Evolutionary conservation across 1,140 invertebrate species (phyloP), one percentile per base, ranked within the genome.

Genomic region (Euwallacea fornicatus): DNA sequence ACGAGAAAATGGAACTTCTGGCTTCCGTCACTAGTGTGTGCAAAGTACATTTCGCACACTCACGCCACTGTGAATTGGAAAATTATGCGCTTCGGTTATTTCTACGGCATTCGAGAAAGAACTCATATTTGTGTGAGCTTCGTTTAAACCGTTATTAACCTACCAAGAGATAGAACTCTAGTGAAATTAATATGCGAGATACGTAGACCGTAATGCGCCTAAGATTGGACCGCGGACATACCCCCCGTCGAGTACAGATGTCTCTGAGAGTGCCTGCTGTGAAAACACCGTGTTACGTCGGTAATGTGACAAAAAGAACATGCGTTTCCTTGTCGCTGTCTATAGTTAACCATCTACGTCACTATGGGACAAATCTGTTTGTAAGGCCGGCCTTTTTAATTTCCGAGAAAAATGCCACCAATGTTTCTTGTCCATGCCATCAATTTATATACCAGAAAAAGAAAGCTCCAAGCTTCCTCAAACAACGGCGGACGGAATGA

Each of bases 271-370:
- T 50, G 44, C 56, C 66, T 56, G 66, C 66, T 69, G 66, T 43
- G 66, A 69, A 47, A 69, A 69, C 66, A 69, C 66, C 58, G 66
- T 69, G 66, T 69, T 69, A 69, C 66, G 66, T 69, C 42, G 13
- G 44, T 69, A 69, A 69, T 69, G 66, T 69, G 66, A 69, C 66
- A 69, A 69, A 69, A 69, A 69, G 66, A 61, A 69, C 66, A 69
- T 60, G 58, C 56, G 58, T 69, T 69, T 69, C 56, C 66, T 69
- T 69, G 66, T 67, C 54, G 42, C 44, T 44, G n/a, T 33, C 9
- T 41, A 33, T 66, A 66, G 55, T 66, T 46, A 55, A n/a, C 65
- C 65, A 67, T 67, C 66, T 69, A 47, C 44, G 66, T 69, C 44
- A 61, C 56, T 21, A 7, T 56, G 42, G 16, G 66, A 69, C 66